Evolutionary conservation across 2,888 invertebrate genomes (phyloP), one percentile per base, ranked within the genome.

Genomic region (Aphodius sticticus): DNA sequence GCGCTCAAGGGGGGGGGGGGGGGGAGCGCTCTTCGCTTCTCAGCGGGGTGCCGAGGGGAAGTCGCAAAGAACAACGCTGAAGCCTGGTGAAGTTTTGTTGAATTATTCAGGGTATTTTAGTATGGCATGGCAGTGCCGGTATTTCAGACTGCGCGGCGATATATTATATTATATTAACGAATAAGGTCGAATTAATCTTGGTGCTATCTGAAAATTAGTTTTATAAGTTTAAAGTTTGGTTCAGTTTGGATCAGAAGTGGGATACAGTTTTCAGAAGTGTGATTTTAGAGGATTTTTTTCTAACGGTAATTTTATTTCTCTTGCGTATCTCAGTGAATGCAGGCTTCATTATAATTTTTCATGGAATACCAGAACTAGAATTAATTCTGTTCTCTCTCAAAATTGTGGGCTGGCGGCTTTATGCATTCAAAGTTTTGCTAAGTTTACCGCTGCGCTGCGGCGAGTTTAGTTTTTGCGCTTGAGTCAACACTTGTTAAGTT

Each of bases 1-100:
- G 53, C 53, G 53, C 53, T 53, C 53, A 1, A 53, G 53, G 7
- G 36, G 36, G 26, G 7, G 36, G 36, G 26, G 7, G n/a, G 9
- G n/a, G n/a, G 16, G n/a, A 26, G 74, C 6, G 2, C 6, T 16
- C 26, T 74, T 12, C 9, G 37, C 35, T 74, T 26, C 16, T 37
- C 26, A 6, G 74, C 36, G 74, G 15, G 35, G 6, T 26, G 36
- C 37, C 53, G 76, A 12, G 38, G 16, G 14, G 5, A 15, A 7
- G 69, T 15, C 53, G 16, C 76, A 6, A 36, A 38, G 16, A 76
- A n/a, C 76, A 69, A 76, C 16, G 76, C 53, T 76, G 76, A 76
- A 38, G 15, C 26, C 35, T 37, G 76, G 9, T 53, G 53, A 53
- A 53, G 53, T 53, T 53, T 53, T 53, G 9, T 12, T 53, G 53